These are phyloP conservation scores for Cydia splendana DNA, from an alignment of 1,140 invertebrate genomes.

Conservation along the genomic window DNA sequence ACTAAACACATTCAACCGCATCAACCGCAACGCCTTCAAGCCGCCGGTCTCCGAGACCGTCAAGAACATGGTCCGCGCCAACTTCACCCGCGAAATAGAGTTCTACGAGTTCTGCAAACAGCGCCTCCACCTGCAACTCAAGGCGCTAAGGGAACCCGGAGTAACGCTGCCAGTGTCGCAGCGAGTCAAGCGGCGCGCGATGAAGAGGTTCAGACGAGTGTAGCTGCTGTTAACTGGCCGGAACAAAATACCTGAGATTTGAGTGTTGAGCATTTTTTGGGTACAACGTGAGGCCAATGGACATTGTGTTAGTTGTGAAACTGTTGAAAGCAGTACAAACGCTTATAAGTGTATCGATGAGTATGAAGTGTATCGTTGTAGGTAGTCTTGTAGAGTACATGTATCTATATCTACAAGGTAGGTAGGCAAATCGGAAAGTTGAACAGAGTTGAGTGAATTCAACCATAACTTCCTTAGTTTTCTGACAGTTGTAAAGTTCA, in stretches of 20 bases:
- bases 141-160: constrained; percentile 83
- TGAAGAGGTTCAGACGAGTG: constrained; percentile 34
- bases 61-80: constrained; percentile 91
- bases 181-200: constrained; percentile 38
- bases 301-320: constrained; percentile 1
- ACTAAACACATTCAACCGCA: constrained; percentile 86
- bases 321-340: background rate
- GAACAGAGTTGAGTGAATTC: background rate
- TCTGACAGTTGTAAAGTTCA: too few species aligned
- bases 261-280: too few species aligned
- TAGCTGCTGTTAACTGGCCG: background rate
- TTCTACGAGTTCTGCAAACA: constrained; percentile 95
- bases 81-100: constrained; percentile 94
- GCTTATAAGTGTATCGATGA: background rate
- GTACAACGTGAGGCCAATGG: background rate
- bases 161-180: constrained; percentile 48
- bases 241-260: background rate
- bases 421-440: background rate
- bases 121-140: constrained; percentile 88
- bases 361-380: background rate
- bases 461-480: background rate
- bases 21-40: constrained; percentile 93
- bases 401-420: too few species aligned
- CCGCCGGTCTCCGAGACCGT: constrained; percentile 91
- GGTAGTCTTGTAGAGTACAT: too few species aligned